A percentile compares a stretch with the other conserved stretches of the same genome.
phyloP scores from a whole-genome alignment of 2,113 vertebrate species.

The Callithrix jacchus region DNA sequence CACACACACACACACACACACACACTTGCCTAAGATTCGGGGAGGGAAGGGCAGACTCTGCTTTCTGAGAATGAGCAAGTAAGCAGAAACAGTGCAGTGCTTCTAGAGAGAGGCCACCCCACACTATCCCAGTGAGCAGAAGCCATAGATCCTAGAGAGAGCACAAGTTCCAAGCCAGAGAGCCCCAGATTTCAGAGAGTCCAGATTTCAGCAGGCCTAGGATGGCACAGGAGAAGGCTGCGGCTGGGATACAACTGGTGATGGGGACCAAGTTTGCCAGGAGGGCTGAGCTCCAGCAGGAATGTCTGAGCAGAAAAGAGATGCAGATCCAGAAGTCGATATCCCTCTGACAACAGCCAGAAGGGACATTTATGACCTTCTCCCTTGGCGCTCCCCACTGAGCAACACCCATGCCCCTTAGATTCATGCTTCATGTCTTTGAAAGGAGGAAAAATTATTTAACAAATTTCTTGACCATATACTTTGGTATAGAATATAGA shows the following conservation, averaged over 20 bases:
- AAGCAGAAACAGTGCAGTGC: accelerated
- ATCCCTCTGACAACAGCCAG: accelerated
- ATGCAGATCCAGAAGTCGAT: not conserved
- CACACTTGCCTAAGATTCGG: no score
- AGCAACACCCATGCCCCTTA: not conserved
- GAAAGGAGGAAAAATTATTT: not conserved
- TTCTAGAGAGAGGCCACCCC: not conserved
- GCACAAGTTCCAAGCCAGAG: not conserved
- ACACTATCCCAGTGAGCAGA: not conserved
- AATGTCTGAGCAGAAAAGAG: not conserved
- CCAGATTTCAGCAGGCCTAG: not conserved
- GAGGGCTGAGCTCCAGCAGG: not conserved
- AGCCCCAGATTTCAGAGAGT: not conserved
- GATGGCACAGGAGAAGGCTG: not conserved
- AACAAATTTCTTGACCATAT: not conserved
- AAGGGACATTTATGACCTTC: not conserved
- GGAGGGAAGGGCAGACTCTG: accelerated
- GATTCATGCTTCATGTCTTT: not conserved
- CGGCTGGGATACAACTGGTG: accelerated
- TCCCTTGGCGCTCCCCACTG: not conserved
- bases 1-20: no score
- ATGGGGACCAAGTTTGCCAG: not conserved
- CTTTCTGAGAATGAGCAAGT: not conserved
- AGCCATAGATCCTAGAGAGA: not conserved
- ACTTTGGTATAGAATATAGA: not conserved